Evolutionary conservation across 2,797 vertebrate genomes (phyloP), one percentile per base, ranked within the genome.

Genomic region (Decapterus maruadsi): DNA sequence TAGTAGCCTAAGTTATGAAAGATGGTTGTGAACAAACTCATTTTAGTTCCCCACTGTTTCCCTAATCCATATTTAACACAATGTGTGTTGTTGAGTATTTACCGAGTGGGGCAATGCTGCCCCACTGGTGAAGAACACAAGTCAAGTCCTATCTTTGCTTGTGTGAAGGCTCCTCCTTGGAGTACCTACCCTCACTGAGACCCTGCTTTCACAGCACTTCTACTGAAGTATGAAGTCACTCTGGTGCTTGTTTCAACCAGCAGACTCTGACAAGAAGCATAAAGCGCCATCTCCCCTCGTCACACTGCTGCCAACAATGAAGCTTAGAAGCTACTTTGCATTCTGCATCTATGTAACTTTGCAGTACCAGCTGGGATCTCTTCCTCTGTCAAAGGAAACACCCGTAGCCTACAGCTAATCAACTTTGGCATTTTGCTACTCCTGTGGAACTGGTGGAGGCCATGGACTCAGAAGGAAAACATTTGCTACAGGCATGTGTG

Each of bases 341-440:
- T 88, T 87, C 63, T 77, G 42, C 38, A 67, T 77, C 83, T 65
- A 84, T 71, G 77, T 82, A 75, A 80, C 79, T 76, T 77, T 68
- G 57, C 65, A 58, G 38, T 2, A 72, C 34, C 56, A 64, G 75
- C 78, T 55, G 59, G 73, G 64, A 86, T 76, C 61, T 40, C 57
- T 58, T 74, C 46, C 57, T 75, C 72, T 72, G 77, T 89, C 68
- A 82, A 76, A 84, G 51, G 66, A 77, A 78, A 71, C 50, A 60
- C 31, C n/a, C 11, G 56, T 48, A n/a, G n/a, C n/a, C n/a, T n/a
- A 73, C 59, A 59, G 22, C 34, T 53, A n/a, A 83, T 70, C 42
- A 8, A 58, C 65, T 78, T 72, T 55, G 45, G 69, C 56, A 42
- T 26, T 71, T 65, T 65, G 75, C 53, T 43, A 46, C 38, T 75